phyloP scores from a whole-genome alignment of 2,888 invertebrate species.

The Adela reaumurella region DNA sequence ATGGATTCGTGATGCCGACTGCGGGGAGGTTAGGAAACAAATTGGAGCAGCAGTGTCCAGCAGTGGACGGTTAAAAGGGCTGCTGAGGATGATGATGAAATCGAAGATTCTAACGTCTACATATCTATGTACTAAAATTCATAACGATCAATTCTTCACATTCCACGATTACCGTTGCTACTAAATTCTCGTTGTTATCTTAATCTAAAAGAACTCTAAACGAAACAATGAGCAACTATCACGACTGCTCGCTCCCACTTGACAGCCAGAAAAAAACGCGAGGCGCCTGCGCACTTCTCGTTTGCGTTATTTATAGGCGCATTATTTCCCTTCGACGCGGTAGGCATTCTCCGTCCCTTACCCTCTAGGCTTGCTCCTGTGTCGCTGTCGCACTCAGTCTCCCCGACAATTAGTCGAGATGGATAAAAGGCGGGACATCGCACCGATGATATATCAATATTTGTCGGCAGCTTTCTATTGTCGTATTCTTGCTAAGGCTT shows the following conservation, averaged over 20 bases:
- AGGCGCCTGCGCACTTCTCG: slow-evolving; percentile 45
- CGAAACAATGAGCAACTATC: slow-evolving; percentile 19
- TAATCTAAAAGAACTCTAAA: not conserved
- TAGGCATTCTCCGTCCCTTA: not conserved
- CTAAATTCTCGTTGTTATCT: not conserved
- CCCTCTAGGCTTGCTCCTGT: not conserved
- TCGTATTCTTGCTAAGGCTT: not conserved
- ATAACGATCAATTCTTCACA: too few relatives aligned
- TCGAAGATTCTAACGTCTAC: too few relatives aligned
- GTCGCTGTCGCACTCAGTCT: not conserved
- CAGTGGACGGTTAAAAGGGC: too few relatives aligned
- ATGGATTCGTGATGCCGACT: too few relatives aligned
- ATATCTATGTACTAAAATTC: too few relatives aligned
- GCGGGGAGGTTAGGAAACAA: too few relatives aligned
- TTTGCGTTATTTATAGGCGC: slow-evolving; percentile 39
- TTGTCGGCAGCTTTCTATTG: not conserved
- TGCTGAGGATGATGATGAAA: too few relatives aligned
- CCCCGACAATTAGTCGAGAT: not conserved
- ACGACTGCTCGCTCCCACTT: slow-evolving; percentile 17
- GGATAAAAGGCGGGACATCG: not conserved
- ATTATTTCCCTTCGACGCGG: slow-evolving; percentile 17
- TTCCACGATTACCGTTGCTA: too few relatives aligned
- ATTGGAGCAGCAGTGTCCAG: too few relatives aligned
- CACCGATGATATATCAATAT: not conserved
- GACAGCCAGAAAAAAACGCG: slow-evolving; percentile 22